Evolutionary conservation across 2,888 invertebrate species (phyloP), one percentile per base, ranked within the genome.

Genomic region (Lycophotia porphyrea): DNA sequence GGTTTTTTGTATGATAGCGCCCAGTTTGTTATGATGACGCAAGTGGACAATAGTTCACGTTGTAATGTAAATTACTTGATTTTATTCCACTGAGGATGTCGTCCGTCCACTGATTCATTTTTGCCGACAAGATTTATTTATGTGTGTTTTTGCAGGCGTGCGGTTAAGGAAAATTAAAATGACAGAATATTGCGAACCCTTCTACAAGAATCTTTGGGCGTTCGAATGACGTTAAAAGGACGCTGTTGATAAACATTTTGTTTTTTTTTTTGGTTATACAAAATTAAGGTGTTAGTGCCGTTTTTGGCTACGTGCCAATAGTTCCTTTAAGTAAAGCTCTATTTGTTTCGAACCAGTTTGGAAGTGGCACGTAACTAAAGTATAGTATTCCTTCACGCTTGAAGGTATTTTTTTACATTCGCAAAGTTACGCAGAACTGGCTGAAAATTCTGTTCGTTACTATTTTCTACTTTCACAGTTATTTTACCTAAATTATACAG

Each of bases 101-200:
- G 39, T 5, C 11, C 8, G 55, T 31, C 11, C 0, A 39, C 21
- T 81, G 82, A 80, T 39, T 80, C 82, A 80, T 69, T 60, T 1
- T 60, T 47, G 61, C 15, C 13, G 24, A 24, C 39, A 0, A 44
- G 52, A 73, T 44, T 52, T 65, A 65, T 36, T 71, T n/a, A 0
- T 24, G 1, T 39, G 15, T 18, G 8, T 49, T 52, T 34, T 39
- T 52, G 36, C n/a, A 31, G 5, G 31, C 21, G 39, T 34, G 18
- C 18, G 15, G 24, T 15, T 66, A 36, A 36, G 15, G 34, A 47
- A 68, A 71, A 71, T 24, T 1, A 36, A 66, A 44, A 65, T 7
- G 15, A 36, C 4, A 4, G 11, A 24, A n/a, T 11, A 36, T 9
- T 49, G 36, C 5, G 31, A 15, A 39, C n/a, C 24, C 1, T 18